Conservation (phyloP, 2,888 invertebrate species). For the Lymantria dispar region DNA sequence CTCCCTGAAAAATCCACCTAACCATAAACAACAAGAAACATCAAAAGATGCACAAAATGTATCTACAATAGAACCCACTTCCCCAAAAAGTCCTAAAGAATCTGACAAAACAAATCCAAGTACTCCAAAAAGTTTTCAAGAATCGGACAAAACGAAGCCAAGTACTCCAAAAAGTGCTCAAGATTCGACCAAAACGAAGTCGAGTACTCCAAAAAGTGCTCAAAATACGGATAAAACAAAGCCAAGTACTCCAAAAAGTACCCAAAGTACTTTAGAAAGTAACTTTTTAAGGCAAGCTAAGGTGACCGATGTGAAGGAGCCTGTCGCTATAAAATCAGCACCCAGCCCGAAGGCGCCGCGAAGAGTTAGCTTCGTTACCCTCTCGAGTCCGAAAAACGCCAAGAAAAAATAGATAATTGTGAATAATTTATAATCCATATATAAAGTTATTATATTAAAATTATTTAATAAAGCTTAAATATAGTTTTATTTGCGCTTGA, state of each 20-base stretch:
- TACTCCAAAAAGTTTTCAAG: slow-evolving; percentile 9
- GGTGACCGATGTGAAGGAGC: slow-evolving; percentile 58
- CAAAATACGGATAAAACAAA: not conserved
- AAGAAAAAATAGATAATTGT: slow-evolving; percentile 69
- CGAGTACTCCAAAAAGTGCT: slow-evolving; percentile 16
- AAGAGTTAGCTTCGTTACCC: slow-evolving; percentile 87
- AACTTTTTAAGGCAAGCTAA: slow-evolving; percentile 62
- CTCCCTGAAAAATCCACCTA: slow-evolving; percentile 4
- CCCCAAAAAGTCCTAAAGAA: slow-evolving; percentile 13
- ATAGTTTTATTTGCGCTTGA: not conserved
- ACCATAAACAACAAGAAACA: not conserved
- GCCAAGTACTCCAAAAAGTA: slow-evolving; percentile 17
- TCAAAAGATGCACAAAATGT: slow-evolving; percentile 1
- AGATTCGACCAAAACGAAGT: slow-evolving; percentile 2
- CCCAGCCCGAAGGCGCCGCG: slow-evolving; percentile 83
- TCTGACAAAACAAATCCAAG: not conserved
- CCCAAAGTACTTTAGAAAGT: slow-evolving; percentile 16
- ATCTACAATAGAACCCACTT: not conserved
- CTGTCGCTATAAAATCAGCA: slow-evolving; percentile 37
- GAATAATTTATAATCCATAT: not conserved
- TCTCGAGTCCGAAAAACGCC: slow-evolving; percentile 89
- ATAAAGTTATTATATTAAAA: not conserved
- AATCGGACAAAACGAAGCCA: slow-evolving; percentile 7
- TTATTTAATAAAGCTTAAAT: not conserved
- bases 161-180: slow-evolving; percentile 11